These are phyloP conservation scores for Chlorocebus sabaeus DNA, from an alignment of 2,113 vertebrate species.

Conservation along the genomic window DNA sequence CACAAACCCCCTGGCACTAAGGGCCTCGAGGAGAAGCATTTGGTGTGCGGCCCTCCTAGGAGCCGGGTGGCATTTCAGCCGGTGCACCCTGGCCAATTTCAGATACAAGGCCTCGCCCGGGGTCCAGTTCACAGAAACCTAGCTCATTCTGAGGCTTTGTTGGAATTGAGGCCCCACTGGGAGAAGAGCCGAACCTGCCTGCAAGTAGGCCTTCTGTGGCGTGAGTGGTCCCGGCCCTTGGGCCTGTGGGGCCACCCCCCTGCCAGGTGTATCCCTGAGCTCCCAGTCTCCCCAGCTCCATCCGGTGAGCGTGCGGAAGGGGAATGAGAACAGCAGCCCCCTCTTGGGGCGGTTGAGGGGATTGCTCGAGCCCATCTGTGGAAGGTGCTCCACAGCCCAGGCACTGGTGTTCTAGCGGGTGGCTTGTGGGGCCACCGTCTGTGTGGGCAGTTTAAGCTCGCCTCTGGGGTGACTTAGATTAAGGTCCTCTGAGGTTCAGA, in stretches of 20 bases:
- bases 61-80: background rate
- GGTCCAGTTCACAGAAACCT: background rate
- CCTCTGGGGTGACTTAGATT: background rate
- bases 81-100: background rate
- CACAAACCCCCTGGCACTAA: background rate
- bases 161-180: fast-evolving
- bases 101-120: fast-evolving
- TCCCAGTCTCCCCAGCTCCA: background rate
- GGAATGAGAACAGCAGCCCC: too few species aligned
- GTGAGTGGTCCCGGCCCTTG: background rate
- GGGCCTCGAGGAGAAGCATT: background rate
- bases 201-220: background rate
- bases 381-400: fast-evolving
- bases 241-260: background rate
- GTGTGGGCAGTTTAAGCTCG: background rate
- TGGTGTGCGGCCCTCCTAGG: fast-evolving
- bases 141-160: background rate
- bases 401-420: too few species aligned
- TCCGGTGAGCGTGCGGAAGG: background rate
- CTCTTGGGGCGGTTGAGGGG: background rate
- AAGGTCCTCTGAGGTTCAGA: background rate
- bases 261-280: background rate
- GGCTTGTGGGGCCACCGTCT: background rate
- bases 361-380: fast-evolving
- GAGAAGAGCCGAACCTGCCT: background rate